Conservation (phyloP, 2,113 vertebrate species). For the Proteles cristata region DNA sequence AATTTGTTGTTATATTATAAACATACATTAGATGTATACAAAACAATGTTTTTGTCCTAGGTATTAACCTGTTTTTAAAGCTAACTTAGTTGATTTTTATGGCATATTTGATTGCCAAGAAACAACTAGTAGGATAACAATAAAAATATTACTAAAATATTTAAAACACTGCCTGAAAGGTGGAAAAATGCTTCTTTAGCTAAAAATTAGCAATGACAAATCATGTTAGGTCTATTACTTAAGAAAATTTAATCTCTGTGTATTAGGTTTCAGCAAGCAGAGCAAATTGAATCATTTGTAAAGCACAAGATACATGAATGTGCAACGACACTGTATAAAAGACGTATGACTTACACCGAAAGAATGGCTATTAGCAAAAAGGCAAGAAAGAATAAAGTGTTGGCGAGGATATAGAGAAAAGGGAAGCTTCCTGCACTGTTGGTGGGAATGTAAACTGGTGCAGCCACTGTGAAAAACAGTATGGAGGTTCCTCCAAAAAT, state of each 20-base stretch:
- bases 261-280: not conserved
- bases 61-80: not conserved
- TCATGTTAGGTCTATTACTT: not conserved
- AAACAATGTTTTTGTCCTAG: not conserved
- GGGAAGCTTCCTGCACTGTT: not conserved
- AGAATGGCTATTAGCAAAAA: not conserved
- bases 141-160: slow-evolving; percentile 2
- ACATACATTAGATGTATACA: not conserved
- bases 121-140: not conserved
- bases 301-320: not conserved
- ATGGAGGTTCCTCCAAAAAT: not conserved
- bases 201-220: slow-evolving; percentile 24
- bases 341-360: not conserved
- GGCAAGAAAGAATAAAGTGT: not conserved
- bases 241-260: not conserved
- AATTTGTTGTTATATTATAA: not conserved
- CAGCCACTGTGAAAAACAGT: not conserved
- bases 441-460: not conserved
- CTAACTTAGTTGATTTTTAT: not conserved
- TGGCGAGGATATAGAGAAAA: not conserved
- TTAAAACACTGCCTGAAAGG: not conserved
- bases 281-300: not conserved
- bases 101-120: not conserved
- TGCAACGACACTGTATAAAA: not conserved
- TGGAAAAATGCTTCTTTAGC: slow-evolving; percentile 33